Conservation (phyloP, 2,113 vertebrate genomes). For the Lepidothrix coronata region DNA sequence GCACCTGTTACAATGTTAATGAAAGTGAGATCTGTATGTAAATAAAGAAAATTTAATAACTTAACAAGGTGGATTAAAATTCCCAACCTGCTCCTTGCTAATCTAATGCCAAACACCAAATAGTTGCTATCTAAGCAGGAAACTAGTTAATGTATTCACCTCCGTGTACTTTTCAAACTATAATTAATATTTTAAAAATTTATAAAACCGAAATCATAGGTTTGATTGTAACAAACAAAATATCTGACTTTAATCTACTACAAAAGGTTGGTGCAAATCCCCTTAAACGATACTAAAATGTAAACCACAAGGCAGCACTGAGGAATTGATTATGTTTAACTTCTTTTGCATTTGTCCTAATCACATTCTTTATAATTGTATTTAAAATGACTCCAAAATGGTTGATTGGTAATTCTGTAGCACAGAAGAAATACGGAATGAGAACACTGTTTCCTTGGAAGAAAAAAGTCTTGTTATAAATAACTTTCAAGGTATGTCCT, state of each 20-base stretch:
- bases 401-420: conserved; percentile 61
- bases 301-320: conserved; percentile 5
- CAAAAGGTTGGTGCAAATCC: conserved; percentile 62
- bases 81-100: conserved; percentile 72
- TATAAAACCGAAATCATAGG: conserved; percentile 81
- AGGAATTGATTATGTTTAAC: conserved; percentile 58
- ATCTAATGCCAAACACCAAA: conserved; percentile 73
- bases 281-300: conserved; percentile 69
- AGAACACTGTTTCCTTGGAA: conserved; percentile 39
- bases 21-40: conserved; percentile 79
- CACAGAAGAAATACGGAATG: conserved; percentile 50
- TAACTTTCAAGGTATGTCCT: conserved; percentile 72
- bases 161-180: conserved; percentile 75
- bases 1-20: conserved; percentile 84
- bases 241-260: conserved; percentile 81
- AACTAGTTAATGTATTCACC: conserved; percentile 66
- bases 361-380: conserved; percentile 63
- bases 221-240: conserved; percentile 87
- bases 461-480: conserved; percentile 19
- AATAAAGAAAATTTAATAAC: conserved; percentile 87
- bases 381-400: conserved; percentile 65
- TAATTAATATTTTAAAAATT: conserved; percentile 88
- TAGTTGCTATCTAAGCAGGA: conserved; percentile 73
- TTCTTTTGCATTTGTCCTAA: conserved; percentile 63
- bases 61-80: conserved; percentile 86